Evolutionary conservation across 2,888 invertebrate species (phyloP), one percentile per base, ranked within the genome.

Genomic region (Brachyptera putata): DNA sequence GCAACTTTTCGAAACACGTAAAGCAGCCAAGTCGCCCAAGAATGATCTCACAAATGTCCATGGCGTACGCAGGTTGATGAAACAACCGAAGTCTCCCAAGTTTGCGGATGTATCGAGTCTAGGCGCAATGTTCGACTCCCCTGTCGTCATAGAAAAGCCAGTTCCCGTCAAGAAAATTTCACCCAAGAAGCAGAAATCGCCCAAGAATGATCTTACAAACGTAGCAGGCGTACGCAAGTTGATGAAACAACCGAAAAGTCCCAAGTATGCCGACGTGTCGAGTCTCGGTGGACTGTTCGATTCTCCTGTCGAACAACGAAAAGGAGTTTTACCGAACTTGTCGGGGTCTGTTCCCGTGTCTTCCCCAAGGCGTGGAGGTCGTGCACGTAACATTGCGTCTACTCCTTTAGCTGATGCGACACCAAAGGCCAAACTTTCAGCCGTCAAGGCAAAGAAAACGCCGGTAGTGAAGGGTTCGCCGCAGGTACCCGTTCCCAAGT

Each of bases 21-120:
- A 34, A 24, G 69, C 68, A 30, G 64, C 64, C 4, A 70, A 66
- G 26, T 71, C 75, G 0, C 76, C 76, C 0, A 70, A 69, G 53
- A 76, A 77, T 63, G 74, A 75, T 53, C 64, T 77, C 41, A 70
- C 70, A 7, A 73, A 77, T 63, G 71, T 79, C 0, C 65, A 72
- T 43, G 78, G 78, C 0, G 75, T 79, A 0, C 73, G 71, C 60
- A 67, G 68, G 7, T 61, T 79, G 50, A 75, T 76, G 61, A 68
- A 63, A 26, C 61, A 64, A 2, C 63, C 65, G 55, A 70, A 69
- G 53, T 46, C 11, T 1, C 63, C 36, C n/a, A 61, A 56, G 22
- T 62, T 18, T 53, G 53, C 36, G 14, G 53, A 53, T 14, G 34
- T 53, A 3, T 53, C 53, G 2, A 21, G 34, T 9, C 11, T 53